Conservation (phyloP, 2,797 vertebrate species). For the Danio albolineatus region DNA sequence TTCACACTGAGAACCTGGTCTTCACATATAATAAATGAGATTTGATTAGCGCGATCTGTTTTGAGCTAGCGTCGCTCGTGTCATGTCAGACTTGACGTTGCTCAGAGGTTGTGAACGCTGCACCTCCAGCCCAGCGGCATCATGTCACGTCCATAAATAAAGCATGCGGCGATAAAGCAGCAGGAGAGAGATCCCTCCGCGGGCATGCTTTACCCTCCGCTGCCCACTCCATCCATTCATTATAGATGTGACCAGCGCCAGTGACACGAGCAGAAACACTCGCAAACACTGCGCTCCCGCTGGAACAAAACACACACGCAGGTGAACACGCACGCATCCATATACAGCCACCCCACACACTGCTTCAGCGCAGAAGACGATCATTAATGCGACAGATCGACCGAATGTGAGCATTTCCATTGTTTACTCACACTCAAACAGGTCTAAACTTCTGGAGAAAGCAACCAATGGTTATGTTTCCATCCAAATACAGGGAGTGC, state of each 20-base stretch:
- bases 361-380: too few species aligned
- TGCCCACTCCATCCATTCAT: slow-evolving; percentile 68
- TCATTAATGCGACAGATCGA: too few species aligned
- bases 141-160: slow-evolving; percentile 61
- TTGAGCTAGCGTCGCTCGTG: too few species aligned
- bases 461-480: too few species aligned
- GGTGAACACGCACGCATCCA: too few species aligned
- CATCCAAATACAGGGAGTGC: too few species aligned
- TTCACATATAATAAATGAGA: too few species aligned
- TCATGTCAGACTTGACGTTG: not conserved
- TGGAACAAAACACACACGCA: not conserved
- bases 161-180: slow-evolving; percentile 51
- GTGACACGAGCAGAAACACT: slow-evolving; percentile 21
- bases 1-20: too few species aligned
- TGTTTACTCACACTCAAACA: too few species aligned
- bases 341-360: too few species aligned
- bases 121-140: slow-evolving; percentile 24
- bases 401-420: too few species aligned
- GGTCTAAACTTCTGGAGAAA: too few species aligned
- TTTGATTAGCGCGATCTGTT: not conserved
- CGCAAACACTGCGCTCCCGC: slow-evolving; percentile 48
- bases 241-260: slow-evolving; percentile 70
- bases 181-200: slow-evolving; percentile 57
- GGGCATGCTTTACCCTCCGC: slow-evolving; percentile 69
- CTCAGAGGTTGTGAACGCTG: not conserved